These are phyloP conservation scores for Herpetotheres cachinnans DNA, from an alignment of 2,113 vertebrate genomes.

Conservation along the genomic window DNA sequence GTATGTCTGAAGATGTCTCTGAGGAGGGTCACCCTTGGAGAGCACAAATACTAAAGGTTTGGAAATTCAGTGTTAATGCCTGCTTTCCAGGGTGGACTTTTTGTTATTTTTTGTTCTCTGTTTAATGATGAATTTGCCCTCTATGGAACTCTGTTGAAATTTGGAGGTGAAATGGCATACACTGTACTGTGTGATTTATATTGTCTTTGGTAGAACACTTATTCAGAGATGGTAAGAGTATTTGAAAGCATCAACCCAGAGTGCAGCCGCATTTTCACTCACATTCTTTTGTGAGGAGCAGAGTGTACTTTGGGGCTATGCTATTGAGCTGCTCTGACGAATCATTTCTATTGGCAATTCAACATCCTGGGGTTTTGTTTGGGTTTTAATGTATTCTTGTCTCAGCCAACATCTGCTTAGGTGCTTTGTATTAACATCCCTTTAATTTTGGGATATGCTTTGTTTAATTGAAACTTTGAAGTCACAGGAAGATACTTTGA, in stretches of 20 bases:
- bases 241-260: neutral
- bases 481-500: neutral
- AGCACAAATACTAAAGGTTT: neutral
- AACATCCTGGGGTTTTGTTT: neutral
- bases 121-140: neutral
- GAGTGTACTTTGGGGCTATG: neutral
- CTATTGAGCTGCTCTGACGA: neutral
- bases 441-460: conserved; percentile 20
- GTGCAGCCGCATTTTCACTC: neutral
- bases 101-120: neutral
- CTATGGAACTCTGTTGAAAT: neutral
- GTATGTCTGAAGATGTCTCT: neutral
- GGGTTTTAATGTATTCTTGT: neutral
- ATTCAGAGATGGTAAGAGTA: neutral
- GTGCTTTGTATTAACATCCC: neutral
- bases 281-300: neutral
- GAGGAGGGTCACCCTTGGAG: neutral
- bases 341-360: neutral
- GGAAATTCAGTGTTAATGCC: neutral
- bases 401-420: neutral
- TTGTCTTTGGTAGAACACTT: neutral
- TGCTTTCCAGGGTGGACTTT: neutral
- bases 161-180: rapidly evolving
- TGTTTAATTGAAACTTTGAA: conserved; percentile 1
- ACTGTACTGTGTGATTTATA: neutral